These are phyloP conservation scores for Neosilurus mollespiculum DNA, from an alignment of 2,797 vertebrate species.

Conservation along the genomic window DNA sequence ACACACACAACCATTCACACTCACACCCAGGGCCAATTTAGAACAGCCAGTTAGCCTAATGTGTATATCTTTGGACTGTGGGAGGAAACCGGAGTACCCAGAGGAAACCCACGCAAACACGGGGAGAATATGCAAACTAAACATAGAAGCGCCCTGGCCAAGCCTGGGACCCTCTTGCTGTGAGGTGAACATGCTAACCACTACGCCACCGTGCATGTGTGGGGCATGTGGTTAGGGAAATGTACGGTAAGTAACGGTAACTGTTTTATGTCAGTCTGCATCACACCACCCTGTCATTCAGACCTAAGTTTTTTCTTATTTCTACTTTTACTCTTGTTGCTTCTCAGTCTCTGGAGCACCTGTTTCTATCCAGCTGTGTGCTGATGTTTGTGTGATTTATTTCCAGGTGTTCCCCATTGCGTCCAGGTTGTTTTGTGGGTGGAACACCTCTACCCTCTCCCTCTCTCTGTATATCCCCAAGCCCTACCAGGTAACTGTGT, in stretches of 20 bases:
- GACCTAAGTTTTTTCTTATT: too few species aligned
- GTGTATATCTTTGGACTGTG: too few species aligned
- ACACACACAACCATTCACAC: too few species aligned
- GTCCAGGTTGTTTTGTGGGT: slow-evolving; percentile 73
- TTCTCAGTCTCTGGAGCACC: neutral
- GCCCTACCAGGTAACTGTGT: slow-evolving; percentile 76
- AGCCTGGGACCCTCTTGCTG: too few species aligned
- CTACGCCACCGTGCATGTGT: too few species aligned
- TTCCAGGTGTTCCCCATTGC: slow-evolving; percentile 77
- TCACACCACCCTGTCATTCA: neutral
- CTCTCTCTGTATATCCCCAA: slow-evolving; percentile 72
- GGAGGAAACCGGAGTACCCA: too few species aligned
- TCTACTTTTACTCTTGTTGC: neutral
- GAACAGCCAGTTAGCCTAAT: too few species aligned
- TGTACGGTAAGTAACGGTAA: neutral
- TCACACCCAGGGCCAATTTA: too few species aligned
- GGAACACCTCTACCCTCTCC: slow-evolving; percentile 79
- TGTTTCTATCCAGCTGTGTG: neutral
- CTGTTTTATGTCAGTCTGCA: neutral
- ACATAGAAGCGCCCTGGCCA: too few species aligned
- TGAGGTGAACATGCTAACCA: too few species aligned
- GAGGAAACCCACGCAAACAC: too few species aligned
- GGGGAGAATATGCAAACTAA: too few species aligned
- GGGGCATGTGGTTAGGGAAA: neutral
- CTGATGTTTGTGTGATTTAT: slow-evolving; percentile 32